Percentiles rank a stretch among this genome's conserved stretches.
phyloP scores from a whole-genome alignment of 2,888 invertebrate genomes.

The Gerris lacustris region DNA sequence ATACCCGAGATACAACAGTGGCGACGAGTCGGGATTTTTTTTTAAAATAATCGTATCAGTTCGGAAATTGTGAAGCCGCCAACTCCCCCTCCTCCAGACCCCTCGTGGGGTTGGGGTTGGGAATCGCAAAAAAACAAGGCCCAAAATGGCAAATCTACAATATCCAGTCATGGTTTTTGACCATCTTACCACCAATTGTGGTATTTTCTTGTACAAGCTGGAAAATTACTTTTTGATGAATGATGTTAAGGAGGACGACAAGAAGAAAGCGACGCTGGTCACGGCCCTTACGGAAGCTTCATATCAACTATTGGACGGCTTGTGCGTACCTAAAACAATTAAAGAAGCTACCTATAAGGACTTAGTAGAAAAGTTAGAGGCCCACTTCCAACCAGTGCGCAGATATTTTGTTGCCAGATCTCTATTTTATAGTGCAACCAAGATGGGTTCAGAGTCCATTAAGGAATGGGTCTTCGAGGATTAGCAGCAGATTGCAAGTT shows the following conservation, averaged over 20 bases:
- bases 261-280: neutral
- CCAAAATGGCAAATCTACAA: neutral
- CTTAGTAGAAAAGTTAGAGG: neutral
- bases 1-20: neutral
- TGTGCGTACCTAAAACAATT: neutral
- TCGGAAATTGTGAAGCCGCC: neutral
- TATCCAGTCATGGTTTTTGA: neutral
- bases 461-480: conserved; percentile 11
- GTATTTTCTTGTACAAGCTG: neutral
- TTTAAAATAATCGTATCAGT: neutral
- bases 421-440: conserved; percentile 9
- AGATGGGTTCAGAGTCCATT: conserved; percentile 5
- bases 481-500: conserved; percentile 11
- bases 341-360: neutral
- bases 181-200: neutral
- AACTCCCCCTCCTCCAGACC: too few relatives aligned
- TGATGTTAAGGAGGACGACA: neutral
- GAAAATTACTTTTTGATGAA: neutral
- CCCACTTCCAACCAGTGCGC: neutral
- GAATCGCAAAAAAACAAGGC: neutral
- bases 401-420: conserved; percentile 6
- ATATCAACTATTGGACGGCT: neutral
- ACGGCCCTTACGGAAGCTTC: neutral
- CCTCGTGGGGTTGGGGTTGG: neutral
- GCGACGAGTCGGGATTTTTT: too few relatives aligned